phyloP scores from a whole-genome alignment of 2,113 vertebrate species.

The Corythornis madagascariensis region DNA sequence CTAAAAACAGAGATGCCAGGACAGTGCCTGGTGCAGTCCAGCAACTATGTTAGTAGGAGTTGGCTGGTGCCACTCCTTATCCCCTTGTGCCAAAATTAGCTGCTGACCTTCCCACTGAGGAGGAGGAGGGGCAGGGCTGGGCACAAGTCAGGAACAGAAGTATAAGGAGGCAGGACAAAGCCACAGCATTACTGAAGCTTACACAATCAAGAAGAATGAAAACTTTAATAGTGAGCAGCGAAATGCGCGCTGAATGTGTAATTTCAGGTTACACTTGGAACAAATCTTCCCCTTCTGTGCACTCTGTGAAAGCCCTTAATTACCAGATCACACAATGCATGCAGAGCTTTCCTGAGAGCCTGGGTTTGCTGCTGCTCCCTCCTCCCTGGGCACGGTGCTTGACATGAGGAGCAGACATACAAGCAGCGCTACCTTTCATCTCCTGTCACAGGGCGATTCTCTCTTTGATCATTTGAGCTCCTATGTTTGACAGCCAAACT shows the following conservation, averaged over 20 bases:
- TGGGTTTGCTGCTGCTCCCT: neutral
- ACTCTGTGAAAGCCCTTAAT: neutral
- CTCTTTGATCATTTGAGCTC: neutral
- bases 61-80: neutral
- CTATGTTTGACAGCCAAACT: neutral
- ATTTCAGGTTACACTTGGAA: constrained; percentile 24
- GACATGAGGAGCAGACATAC: neutral
- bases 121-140: neutral
- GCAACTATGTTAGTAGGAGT: neutral
- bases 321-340: neutral
- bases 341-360: neutral
- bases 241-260: neutral
- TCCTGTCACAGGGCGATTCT: neutral
- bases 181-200: neutral
- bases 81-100: neutral
- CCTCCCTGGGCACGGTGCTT: rapidly evolving
- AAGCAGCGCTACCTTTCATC: neutral
- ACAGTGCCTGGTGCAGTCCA: neutral
- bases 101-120: neutral
- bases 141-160: neutral
- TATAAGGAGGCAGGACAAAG: neutral
- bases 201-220: neutral
- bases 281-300: neutral
- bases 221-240: neutral
- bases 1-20: neutral